These are phyloP conservation scores for Stenolophus ochropezus DNA, from an alignment of 2,888 invertebrate species.

Conservation along the genomic window DNA sequence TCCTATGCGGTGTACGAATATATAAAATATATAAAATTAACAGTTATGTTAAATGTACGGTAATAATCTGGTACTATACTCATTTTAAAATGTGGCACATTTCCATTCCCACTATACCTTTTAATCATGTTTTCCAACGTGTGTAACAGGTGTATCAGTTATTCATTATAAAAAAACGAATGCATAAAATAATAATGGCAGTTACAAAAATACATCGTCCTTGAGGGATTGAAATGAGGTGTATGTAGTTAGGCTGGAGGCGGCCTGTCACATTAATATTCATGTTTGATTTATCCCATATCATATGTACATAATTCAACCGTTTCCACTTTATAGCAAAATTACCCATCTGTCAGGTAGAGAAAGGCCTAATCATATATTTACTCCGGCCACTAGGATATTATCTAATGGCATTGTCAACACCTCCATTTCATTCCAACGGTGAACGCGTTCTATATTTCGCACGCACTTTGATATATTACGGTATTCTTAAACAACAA, in stretches of 20 bases:
- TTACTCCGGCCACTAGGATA: background rate
- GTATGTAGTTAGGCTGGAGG: background rate
- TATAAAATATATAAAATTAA: background rate
- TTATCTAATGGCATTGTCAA: background rate
- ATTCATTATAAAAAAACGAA: background rate
- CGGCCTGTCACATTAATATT: background rate
- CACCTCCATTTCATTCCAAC: background rate
- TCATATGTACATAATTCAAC: slow-evolving; percentile 1
- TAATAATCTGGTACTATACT: background rate
- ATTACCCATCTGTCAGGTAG: background rate
- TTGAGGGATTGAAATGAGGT: background rate
- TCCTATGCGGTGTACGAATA: too few relatives aligned
- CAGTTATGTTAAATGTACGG: background rate
- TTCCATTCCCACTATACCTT: background rate
- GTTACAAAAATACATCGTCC: background rate
- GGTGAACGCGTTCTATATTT: background rate
- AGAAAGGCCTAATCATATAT: slow-evolving; percentile 8
- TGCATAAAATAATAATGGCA: background rate
- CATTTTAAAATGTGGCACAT: background rate
- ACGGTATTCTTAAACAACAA: too few relatives aligned
- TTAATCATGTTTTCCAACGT: background rate
- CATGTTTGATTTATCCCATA: background rate
- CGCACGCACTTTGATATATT: background rate
- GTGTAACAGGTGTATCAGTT: background rate
- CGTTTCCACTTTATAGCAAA: background rate